phyloP scores from a whole-genome alignment of 2,797 vertebrate genomes.

The Diglossa cyanea region DNA sequence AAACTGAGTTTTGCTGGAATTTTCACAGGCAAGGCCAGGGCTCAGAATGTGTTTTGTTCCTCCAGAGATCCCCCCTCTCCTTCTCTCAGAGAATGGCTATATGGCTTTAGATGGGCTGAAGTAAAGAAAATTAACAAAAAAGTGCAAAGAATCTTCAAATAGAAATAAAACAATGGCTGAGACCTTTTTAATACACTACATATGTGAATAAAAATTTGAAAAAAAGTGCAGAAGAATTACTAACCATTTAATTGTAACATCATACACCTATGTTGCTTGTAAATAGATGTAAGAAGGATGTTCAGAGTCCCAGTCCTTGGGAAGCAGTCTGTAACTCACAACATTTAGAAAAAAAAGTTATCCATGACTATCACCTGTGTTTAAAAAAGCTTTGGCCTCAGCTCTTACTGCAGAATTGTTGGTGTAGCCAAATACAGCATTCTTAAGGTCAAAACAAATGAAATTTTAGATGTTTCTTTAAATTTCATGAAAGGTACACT shows the following conservation, averaged over 20 bases:
- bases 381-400: not conserved
- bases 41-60: not conserved
- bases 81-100: not conserved
- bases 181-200: not conserved
- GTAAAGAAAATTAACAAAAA: not conserved
- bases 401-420: not conserved
- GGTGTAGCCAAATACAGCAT: not conserved
- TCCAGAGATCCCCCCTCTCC: not conserved
- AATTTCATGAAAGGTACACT: not conserved
- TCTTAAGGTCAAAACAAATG: not conserved
- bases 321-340: not conserved
- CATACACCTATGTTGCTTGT: not conserved
- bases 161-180: not conserved
- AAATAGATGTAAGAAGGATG: not conserved
- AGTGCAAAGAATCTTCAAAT: not conserved
- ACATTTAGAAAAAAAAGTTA: not conserved
- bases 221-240: not conserved
- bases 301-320: not conserved
- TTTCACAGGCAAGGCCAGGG: not conserved
- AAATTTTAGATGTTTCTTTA: not conserved
- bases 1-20: not conserved
- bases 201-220: not conserved
- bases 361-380: not conserved
- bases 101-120: not conserved
- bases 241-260: not conserved